These are phyloP conservation scores for Typhlichthys eigenmanni DNA, from an alignment of 2,797 vertebrate species.

Conservation along the genomic window DNA sequence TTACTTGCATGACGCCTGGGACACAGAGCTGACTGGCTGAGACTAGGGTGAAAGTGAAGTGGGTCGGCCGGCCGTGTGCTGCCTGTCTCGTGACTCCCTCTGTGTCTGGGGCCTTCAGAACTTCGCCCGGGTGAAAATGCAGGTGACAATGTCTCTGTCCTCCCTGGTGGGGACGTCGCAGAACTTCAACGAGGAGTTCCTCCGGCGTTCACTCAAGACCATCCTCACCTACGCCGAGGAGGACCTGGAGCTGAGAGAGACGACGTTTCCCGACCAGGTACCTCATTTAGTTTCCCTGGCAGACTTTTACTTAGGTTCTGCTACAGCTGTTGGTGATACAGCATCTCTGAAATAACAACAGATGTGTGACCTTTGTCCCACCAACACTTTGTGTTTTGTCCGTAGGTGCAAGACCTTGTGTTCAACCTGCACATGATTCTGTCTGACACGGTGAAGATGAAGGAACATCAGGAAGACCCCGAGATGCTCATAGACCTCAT, in stretches of 20 bases:
- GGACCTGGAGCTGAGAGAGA: constrained; percentile 93
- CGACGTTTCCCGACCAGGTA: constrained; percentile 97
- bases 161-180: constrained; percentile 97
- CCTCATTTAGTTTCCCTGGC: not conserved
- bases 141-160: constrained; percentile 98
- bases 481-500: constrained; percentile 99
- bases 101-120: constrained; percentile 76
- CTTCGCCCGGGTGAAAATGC: constrained; percentile 98
- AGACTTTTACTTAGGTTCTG: too few species aligned
- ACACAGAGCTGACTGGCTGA: too few species aligned
- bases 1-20: too few species aligned
- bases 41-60: too few species aligned
- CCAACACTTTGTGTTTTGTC: constrained; percentile 18
- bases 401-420: constrained; percentile 95
- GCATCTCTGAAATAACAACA: too few species aligned
- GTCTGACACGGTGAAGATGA: constrained; percentile 99
- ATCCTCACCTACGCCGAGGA: constrained; percentile 97
- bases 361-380: not conserved
- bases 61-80: not conserved
- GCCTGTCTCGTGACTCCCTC: not conserved
- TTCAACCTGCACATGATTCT: constrained; percentile 99
- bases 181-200: constrained; percentile 97
- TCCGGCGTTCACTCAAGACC: constrained; percentile 96
- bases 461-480: constrained; percentile 97
- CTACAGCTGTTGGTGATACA: too few species aligned